These are phyloP conservation scores for Pentalonia nigronervosa DNA, from an alignment of 1,140 invertebrate genomes.

Conservation along the genomic window DNA sequence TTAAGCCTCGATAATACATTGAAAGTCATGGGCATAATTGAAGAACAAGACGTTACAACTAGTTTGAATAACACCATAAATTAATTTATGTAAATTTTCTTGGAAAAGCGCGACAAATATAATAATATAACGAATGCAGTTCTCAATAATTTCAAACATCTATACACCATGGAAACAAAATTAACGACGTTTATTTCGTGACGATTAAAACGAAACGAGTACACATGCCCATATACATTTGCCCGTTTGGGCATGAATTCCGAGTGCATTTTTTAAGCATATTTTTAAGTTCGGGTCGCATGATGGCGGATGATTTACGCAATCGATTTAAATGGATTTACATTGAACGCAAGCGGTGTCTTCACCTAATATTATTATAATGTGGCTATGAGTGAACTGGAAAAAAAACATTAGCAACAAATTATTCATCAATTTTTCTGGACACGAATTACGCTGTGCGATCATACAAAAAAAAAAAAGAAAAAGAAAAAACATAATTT, in stretches of 20 bases:
- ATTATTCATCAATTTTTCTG: slow-evolving; percentile 2
- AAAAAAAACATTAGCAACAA: background rate
- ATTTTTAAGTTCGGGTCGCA: background rate
- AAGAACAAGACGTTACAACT: background rate
- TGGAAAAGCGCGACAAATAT: slow-evolving; percentile 32
- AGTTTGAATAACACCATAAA: background rate
- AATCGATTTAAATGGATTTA: slow-evolving; percentile 4
- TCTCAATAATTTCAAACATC: background rate
- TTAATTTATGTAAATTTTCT: slow-evolving; percentile 29
- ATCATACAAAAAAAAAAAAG: background rate
- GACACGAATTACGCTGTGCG: background rate
- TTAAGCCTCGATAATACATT: slow-evolving; percentile 3
- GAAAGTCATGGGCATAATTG: slow-evolving; percentile 11
- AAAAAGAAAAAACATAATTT: background rate
- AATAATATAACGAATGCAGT: background rate
- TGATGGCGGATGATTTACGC: background rate
- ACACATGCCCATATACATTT: background rate
- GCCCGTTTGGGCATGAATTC: background rate
- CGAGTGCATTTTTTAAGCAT: background rate
- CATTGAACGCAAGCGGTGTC: background rate
- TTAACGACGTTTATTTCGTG: background rate
- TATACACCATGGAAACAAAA: background rate
- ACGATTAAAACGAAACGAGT: background rate
- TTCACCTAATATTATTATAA: background rate
- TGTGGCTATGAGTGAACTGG: background rate